Base-by-base conservation (phyloP, 2,113 vertebrate genomes). In the Sialia sialis region DNA sequence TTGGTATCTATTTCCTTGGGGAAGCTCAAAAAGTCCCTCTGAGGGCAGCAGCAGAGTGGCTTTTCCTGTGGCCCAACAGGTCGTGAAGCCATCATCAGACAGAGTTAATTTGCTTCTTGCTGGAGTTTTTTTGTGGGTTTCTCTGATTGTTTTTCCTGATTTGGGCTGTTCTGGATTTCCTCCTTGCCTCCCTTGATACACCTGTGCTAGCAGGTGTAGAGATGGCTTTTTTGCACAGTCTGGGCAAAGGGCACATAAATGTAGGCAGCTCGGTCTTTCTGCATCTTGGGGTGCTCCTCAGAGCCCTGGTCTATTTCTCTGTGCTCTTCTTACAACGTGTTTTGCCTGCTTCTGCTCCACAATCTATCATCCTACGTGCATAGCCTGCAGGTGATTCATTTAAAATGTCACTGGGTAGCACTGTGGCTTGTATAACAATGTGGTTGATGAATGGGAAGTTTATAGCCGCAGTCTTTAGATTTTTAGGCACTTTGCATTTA, bases 361-460 rank as follows among this genome's bases (percentile, higher is more conserved):
- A 90, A 92, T 96, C 64, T 51, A 74, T 95, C 90, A 94, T 87
- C 44, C 55, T 83, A 30, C 0, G 2, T 87, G 75, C 67, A 54
- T 79, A 91, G 87, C 95, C 67, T 85, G 49, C 76, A 74, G 78
- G 92, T 80, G 78, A 83, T 80, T 88, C 58, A 82, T 94, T 93
- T 95, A 73, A 95, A 95, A 91, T 95, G 87, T 90, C 87, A 93
- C 41, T 66, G 54, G 20, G 44, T 69, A 91, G 38, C 62, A 34
- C 54, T 58, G 74, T 62, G 74, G 36, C 48, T 91, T 94, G 85
- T 95, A 46, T 94, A 95, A 95, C 54, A 83, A 90, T 69, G 62
- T 39, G 58, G 70, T 70, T 93, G 87, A 94, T 91, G 66, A 83
- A 95, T 90, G 58, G 29, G 54, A 88, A 94, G 49, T 91, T 89